Conservation (phyloP, 2,113 vertebrate species). For the Cryptoleucopteryx plumbea region DNA sequence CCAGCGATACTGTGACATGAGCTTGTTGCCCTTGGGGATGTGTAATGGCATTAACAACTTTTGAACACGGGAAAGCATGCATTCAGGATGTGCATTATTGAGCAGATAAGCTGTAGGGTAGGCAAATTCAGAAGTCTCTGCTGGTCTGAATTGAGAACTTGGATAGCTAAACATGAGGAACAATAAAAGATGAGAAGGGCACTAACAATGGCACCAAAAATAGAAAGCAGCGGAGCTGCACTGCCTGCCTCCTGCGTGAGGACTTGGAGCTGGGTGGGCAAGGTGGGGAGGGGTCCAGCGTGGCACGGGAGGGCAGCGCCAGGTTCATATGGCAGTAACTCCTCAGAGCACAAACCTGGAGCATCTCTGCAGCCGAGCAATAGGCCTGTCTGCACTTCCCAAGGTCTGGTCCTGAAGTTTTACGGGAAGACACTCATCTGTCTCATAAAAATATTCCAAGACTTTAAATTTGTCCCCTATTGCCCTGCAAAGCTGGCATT, state of each 20-base stretch:
- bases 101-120: background rate
- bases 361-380: background rate
- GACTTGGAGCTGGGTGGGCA: background rate
- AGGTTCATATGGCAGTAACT: background rate
- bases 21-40: conserved; percentile 37
- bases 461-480: background rate
- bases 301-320: background rate
- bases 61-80: background rate
- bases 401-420: background rate
- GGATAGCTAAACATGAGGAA: background rate
- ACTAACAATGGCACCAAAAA: background rate
- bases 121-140: background rate
- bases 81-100: background rate
- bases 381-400: background rate
- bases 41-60: conserved; percentile 40
- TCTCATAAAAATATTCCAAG: background rate
- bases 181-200: background rate
- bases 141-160: background rate
- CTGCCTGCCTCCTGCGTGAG: fast-evolving
- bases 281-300: background rate
- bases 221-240: background rate
- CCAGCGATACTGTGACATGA: background rate
- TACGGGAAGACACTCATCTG: background rate
- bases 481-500: background rate
- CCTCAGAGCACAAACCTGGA: background rate